phyloP scores from a whole-genome alignment of 2,797 vertebrate species.

The Austrolebias charrua region DNA sequence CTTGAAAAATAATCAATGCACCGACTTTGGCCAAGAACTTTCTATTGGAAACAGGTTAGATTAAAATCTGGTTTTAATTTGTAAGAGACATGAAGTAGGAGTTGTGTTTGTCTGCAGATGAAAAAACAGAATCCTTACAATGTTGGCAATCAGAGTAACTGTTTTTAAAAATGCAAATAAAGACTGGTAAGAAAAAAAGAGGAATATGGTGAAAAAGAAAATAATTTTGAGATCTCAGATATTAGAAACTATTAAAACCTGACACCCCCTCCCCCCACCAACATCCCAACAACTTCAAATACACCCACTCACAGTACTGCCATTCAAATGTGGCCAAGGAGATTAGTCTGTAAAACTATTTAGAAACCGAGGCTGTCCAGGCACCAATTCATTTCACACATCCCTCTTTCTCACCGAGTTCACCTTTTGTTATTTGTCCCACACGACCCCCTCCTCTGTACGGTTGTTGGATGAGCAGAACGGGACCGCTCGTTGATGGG shows the following conservation, averaged over 20 bases:
- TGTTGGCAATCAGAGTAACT: neutral
- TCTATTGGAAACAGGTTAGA: too few species aligned
- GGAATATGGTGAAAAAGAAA: neutral
- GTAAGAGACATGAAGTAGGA: too few species aligned
- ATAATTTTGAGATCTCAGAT: slow-evolving; percentile 10
- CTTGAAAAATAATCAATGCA: too few species aligned
- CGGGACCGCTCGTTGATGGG: slow-evolving; percentile 14
- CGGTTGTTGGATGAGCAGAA: slow-evolving; percentile 21
- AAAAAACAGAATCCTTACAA: too few species aligned
- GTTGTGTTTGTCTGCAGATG: too few species aligned
- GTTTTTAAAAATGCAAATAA: neutral
- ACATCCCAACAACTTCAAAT: slow-evolving; percentile 19
- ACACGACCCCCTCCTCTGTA: slow-evolving; percentile 1
- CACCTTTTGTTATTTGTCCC: slow-evolving; percentile 38
- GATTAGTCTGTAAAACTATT: slow-evolving; percentile 36
- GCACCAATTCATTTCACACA: slow-evolving; percentile 71
- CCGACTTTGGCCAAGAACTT: too few species aligned
- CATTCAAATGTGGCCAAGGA: slow-evolving; percentile 20
- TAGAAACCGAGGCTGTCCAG: slow-evolving; percentile 31
- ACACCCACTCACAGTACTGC: slow-evolving; percentile 21
- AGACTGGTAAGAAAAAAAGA: neutral
- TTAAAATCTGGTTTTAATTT: too few species aligned
- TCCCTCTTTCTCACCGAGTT: slow-evolving; percentile 36
- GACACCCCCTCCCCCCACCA: slow-evolving; percentile 1
- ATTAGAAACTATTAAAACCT: slow-evolving; percentile 7